Evolutionary conservation across 1,140 invertebrate species (phyloP), one percentile per base, ranked within the genome.

Genomic region (Brachionus manjavacas): DNA sequence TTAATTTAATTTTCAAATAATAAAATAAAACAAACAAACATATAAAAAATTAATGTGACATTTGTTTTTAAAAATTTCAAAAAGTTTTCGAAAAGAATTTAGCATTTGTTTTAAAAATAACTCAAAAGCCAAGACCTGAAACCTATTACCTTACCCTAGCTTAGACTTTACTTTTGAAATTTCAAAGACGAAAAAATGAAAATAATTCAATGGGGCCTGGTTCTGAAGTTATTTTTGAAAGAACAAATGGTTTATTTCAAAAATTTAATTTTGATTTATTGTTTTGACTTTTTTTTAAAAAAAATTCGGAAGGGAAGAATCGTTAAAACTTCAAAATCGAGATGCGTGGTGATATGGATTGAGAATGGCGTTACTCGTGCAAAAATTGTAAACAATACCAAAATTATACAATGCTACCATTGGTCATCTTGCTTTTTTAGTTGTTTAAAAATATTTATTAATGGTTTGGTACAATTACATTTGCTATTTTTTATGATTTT

Each of bases 181-280:
- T 52, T 52, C n/a, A 52, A 52, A 52, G 49, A 16, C 49, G 16
- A 52, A 52, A n/a, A 4, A 52, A 52, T 52, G 6, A 52, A 52
- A 52, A 1, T n/a, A 52, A 52, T 52, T 52, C 49, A 52, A 52
- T 52, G 2, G 49, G 16, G 49, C 49, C 11, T n/a, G 49, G 49
- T 52, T 52, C 49, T n/a, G 49, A 52, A 52, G 49, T 66, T 66
- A 28, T 66, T 66, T 66, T 66, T 66, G 64, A 66, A 35, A 66
- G 64, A 35, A 66, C 23, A 66, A 66, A 66, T 66, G 23, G 64
- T 66, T 66, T 66, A 25, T 66, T 66, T 66, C 28, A 2, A 25
- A 66, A 66, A 66, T 28, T 35, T 11, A 52, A 66, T 28, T 28
- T 28, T 20, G n/a, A 64, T 12, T 3, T 20, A 16, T 28, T 28